A percentile compares a stretch with the other conserved stretches of the same genome.
Conservation (phyloP, 1,140 invertebrate species). For the Cydia fagiglandana region DNA sequence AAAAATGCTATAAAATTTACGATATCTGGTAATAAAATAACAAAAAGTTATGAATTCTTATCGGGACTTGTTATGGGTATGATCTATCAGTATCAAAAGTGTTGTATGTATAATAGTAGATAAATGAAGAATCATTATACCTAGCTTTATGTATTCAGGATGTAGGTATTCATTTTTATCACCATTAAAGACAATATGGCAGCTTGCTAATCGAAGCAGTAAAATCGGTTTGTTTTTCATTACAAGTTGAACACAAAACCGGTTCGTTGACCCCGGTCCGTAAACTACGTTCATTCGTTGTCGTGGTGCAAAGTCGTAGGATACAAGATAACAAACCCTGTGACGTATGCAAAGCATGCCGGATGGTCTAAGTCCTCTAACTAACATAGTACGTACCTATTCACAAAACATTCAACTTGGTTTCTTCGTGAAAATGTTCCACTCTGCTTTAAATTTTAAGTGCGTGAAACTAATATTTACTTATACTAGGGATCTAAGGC, state of each 20-base stretch:
- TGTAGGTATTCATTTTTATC: background rate
- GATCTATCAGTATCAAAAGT: too few relatives aligned
- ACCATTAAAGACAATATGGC: background rate
- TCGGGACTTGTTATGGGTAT: too few relatives aligned
- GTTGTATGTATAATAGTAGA: too few relatives aligned
- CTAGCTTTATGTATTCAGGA: too few relatives aligned
- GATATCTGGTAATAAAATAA: too few relatives aligned
- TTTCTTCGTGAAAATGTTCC: background rate
- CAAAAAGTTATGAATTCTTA: too few relatives aligned
- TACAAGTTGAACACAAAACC: background rate
- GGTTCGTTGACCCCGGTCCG: background rate
- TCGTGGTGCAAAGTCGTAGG: slow-evolving; percentile 13
- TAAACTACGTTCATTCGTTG: slow-evolving; percentile 24
- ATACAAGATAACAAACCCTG: slow-evolving; percentile 7
- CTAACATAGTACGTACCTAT: background rate
- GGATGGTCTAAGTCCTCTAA: background rate
- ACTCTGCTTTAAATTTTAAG: too few relatives aligned
- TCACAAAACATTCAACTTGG: slow-evolving; percentile 4
- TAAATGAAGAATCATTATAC: background rate
- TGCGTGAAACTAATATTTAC: too few relatives aligned
- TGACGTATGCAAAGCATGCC: slow-evolving; percentile 12
- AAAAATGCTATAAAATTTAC: too few relatives aligned
- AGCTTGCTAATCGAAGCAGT: background rate
- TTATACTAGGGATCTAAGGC: too few relatives aligned
- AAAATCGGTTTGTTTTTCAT: background rate